Evolutionary conservation across 2,797 vertebrate species (phyloP), one percentile per base, ranked within the genome.

Genomic region (Channa striata): DNA sequence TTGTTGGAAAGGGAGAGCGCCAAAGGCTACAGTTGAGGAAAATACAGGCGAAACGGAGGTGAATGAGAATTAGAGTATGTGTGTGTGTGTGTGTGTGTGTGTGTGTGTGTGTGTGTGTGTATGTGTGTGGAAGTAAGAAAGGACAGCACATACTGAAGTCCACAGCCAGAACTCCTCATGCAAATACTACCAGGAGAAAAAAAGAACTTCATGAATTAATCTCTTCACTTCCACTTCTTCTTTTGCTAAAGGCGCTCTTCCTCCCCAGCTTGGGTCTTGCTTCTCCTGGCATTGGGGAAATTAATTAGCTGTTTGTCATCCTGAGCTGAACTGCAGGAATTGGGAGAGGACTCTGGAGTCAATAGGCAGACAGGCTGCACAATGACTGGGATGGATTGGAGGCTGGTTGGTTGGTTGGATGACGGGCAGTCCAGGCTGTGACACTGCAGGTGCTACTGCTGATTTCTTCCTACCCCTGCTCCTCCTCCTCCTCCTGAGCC

Each of bases 261-360:
- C 83, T 83, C 81, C 92, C 84, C 87, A 92, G 88, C 88, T 92
- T 90, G 85, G 93, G 89, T 81, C 68, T 83, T 77, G 74, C 84
- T 84, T 89, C 84, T 87, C 68, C 81, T 74, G 82, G 84, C 74
- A 48, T 88, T 80, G 72, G 78, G 85, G 87, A 90, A 91, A 90
- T 80, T 88, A 94, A 93, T 94, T 94, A 93, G 87, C 72, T 92
- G 91, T 91, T 95, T 93, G 93, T 94, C 92, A 94, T 94, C 91
- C 86, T 71, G 63, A 93, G 78, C 90, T 84, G 80, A 93, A 87
- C 86, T 87, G 81, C 72, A 86, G 85, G 88, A 91, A 88, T 80
- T 80, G 83, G 83, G 87, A 68, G 67, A 83, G 48, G 60, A 81
- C 63, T 62, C 10, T n/a, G 63, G 74, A 74, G 73, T 74, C 74